Evolutionary conservation across 2,113 vertebrate genomes (phyloP), one percentile per base, ranked within the genome.

Genomic region (Pelecanus crispus): DNA sequence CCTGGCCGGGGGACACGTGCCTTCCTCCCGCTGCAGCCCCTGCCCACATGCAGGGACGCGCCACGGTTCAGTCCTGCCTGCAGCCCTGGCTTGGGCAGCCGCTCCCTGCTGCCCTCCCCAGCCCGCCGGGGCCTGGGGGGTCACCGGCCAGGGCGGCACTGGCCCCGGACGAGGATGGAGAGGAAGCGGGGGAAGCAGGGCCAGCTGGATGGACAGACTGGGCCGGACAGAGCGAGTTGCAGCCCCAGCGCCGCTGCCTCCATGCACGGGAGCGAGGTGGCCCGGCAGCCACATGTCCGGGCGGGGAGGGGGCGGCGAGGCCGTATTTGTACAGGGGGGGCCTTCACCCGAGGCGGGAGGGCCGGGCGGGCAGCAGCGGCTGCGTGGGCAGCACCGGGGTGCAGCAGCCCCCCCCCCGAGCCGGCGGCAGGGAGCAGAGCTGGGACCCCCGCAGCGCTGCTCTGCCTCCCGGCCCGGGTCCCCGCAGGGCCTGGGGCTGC

Each of bases 251-350:
- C 21, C 1, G 6, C 47, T 34, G 55, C 14, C 13, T 21, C 26
- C 2, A 0, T 13, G 7, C 10, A 6, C 1, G 1, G 34, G 10
- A 32, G 49, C 1, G 0, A 49, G 40, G 47, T 10, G 11, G 24
- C 67, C 47, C 62, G 4, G 6, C 62, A 20, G 62, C 11, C 47
- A 6, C 29, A 4, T 8, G 1, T 13, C 16, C 11, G 52, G 61
- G 59, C 40, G 55, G 14, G 3, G 20, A 78, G 49, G 56, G 72
- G 55, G 25, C 3, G 6, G 29, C 2, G 3, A 56, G 31, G 65
- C 32, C 24, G 42, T 13, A 4, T 65, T 49, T 20, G n/a, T 16
- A 45, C 19, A 4, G 9, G 13, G 45, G 34, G 10, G 9, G 0
- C 29, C 40, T 56, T 61, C 21, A 38, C 28, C 40, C 1, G 2